These are phyloP conservation scores for Cantharis lateralis DNA, from an alignment of 2,888 invertebrate genomes.

Conservation along the genomic window DNA sequence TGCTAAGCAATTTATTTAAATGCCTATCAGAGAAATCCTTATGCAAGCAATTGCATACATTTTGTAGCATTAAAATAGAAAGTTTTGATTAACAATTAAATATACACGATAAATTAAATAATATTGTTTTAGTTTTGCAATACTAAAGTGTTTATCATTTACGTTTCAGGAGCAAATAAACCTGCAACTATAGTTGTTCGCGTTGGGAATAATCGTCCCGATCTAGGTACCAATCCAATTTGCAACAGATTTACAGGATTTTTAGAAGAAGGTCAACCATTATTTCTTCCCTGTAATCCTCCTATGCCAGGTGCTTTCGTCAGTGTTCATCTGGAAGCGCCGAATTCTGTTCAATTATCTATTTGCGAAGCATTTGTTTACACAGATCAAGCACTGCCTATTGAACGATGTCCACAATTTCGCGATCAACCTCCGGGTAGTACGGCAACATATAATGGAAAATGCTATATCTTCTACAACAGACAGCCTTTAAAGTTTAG, in stretches of 20 bases:
- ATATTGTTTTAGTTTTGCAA: neutral
- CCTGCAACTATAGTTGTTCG: slow-evolving; percentile 87
- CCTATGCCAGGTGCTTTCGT: slow-evolving; percentile 96
- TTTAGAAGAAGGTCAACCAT: slow-evolving; percentile 86
- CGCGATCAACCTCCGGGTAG: slow-evolving; percentile 91
- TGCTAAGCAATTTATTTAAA: slow-evolving; percentile 15
- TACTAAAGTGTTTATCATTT: slow-evolving; percentile 3
- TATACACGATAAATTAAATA: neutral
- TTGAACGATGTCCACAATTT: slow-evolving; percentile 91
- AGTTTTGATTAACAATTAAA: neutral
- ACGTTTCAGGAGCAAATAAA: slow-evolving; percentile 70
- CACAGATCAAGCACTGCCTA: slow-evolving; percentile 88
- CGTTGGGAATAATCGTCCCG: slow-evolving; percentile 91
- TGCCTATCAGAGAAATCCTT: slow-evolving; percentile 15
- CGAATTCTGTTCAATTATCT: slow-evolving; percentile 75
- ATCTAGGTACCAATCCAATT: slow-evolving; percentile 87
- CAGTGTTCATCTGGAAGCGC: slow-evolving; percentile 84
- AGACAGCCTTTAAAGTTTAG: slow-evolving; percentile 80
- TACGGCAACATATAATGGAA: slow-evolving; percentile 91
- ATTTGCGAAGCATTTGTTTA: slow-evolving; percentile 94
- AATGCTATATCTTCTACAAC: slow-evolving; percentile 93
- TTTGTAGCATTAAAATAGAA: slow-evolving; percentile 14
- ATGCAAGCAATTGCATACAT: slow-evolving; percentile 12
- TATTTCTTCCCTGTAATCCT: slow-evolving; percentile 91
- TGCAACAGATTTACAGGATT: slow-evolving; percentile 89